Conservation (phyloP, 2,797 vertebrate species). For the Spinibarbus caldwelli region DNA sequence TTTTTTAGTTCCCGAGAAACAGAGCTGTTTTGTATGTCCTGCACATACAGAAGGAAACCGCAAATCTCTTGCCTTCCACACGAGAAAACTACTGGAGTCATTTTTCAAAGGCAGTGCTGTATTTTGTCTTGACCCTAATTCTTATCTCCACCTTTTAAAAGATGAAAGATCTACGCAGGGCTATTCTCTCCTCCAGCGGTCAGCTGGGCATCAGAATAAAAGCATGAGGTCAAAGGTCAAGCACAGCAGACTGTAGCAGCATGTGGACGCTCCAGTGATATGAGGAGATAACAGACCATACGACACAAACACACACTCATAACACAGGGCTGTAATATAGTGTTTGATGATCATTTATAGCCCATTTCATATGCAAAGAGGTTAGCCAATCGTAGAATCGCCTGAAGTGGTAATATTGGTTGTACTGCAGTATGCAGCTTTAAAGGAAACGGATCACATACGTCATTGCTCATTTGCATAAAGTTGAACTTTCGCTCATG, state of each 20-base stretch:
- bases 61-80: background rate
- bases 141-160: conserved; percentile 39
- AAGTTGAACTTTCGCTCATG: conserved; percentile 12
- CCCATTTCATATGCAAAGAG: conserved; percentile 1
- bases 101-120: conserved; percentile 24
- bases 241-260: conserved; percentile 29
- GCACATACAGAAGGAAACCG: background rate
- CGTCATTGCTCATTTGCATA: background rate
- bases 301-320: background rate
- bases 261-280: conserved; percentile 26
- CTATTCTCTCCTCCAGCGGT: conserved; percentile 42
- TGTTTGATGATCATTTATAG: background rate
- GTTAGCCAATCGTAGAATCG: background rate
- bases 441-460: background rate
- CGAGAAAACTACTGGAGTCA: background rate
- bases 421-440: background rate
- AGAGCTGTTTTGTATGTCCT: background rate
- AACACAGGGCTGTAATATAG: background rate
- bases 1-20: background rate
- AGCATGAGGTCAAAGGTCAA: conserved; percentile 49
- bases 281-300: conserved; percentile 42
- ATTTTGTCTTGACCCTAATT: conserved; percentile 35
- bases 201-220: conserved; percentile 9
- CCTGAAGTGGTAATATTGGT: background rate
- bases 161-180: conserved; percentile 33